Base-by-base conservation (phyloP, 2,113 vertebrate species). In the Neofelis nebulosa region DNA sequence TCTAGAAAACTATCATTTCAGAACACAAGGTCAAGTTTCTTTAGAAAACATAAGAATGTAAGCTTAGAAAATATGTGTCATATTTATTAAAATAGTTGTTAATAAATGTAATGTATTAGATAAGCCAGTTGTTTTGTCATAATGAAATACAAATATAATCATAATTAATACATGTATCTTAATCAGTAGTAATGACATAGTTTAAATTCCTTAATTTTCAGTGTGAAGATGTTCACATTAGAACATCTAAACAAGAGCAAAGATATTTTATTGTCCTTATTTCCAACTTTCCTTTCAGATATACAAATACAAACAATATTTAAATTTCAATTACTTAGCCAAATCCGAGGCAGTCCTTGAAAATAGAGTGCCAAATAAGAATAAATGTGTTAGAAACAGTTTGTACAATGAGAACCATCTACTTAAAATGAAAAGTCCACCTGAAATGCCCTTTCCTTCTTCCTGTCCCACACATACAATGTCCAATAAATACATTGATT, bases 81-180 rank as follows among this genome's bases (percentile, higher is more conserved):
- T 89, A 38, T 85, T n/a, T 86, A 1, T 95, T 94, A 95, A 92
- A 86, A 31, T 89, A 81, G 3, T 92, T 71, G 57, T 66, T 96
- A 85, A 87, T 93, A 16, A 91, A 50, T 81, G 8, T 73, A 89
- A 76, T 84, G 89, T 79, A 82, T 89, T 48, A 86, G 38, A 7
- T 81, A 79, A 89, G 13, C 68, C 33, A 73, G 1, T 85, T 92
- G 7, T 5, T 76, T 88, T 90, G 18, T 66, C 36, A 94, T 90
- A 96, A 95, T 74, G 57, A 95, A 92, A 94, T 89, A 74, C 57
- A 87, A 91, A 91, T 38, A 69, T 11, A 96, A 50, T 57, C 38
- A 80, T 66, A 80, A 97, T 73, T 86, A 73, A 74, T 85, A 2
- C 7, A 91, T 91, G 41, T 73, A 55, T 61, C 23, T 68, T 61